Evolutionary conservation across 2,888 invertebrate genomes (phyloP), one percentile per base, ranked within the genome.

Genomic region (Hydriomena furcata): DNA sequence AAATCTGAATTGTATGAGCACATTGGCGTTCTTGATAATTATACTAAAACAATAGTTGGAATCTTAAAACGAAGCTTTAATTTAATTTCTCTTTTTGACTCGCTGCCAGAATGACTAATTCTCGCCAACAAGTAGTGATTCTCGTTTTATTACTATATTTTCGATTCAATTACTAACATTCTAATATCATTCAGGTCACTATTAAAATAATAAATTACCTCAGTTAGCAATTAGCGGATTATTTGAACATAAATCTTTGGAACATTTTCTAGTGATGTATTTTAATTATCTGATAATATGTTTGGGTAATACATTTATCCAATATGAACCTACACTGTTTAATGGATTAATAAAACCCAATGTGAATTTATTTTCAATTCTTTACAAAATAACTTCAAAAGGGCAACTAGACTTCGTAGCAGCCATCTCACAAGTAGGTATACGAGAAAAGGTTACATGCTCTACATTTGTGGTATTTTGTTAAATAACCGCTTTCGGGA

Each of bases 61-160:
- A 75, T 76, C 58, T 75, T 70, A 76, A 75, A 69, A 72, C 68
- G 66, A 62, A 67, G 66, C 71, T 76, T 78, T 81, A 79, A 82
- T 82, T 85, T 84, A 79, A 83, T 84, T 82, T 65, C 61, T 71
- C 64, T 68, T 64, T 74, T 85, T 87, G 88, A 85, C 69, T 78
- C 81, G 64, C 58, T 85, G 89, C 89, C 89, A 89, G 71, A 81
- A 80, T 86, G 82, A 86, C 86, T 84, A 85, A 88, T 86, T 79
- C 79, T 58, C 70, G 67, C 69, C 66, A 76, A 71, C 71, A 67
- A 68, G 65, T 76, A 73, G 77, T 79, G 69, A 79, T 74, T 82
- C 73, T 79, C 60, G 61, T 79, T 79, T 77, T 76, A 79, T 78
- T 75, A 63, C 68, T 71, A 76, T 76, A 78, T 78, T 77, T 83